Evolutionary conservation across 1,140 invertebrate species (phyloP).

Genomic region (Contarinia nasturtii): DNA sequence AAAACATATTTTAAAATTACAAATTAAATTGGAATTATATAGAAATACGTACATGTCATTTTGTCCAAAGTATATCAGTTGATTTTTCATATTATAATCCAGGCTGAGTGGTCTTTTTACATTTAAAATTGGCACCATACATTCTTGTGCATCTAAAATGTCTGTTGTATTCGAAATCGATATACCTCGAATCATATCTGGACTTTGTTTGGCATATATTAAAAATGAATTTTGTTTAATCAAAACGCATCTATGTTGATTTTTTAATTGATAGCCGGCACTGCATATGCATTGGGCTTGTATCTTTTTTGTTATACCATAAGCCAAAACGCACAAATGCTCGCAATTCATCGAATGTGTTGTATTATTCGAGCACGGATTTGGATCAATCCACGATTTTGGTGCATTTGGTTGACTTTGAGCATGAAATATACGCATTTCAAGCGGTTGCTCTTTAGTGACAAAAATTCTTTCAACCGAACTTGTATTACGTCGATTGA

Average conservation of each 20-base stretch:
- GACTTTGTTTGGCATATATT: conserved; percentile 37
- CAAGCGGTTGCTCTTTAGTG: too few relatives aligned
- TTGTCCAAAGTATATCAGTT: conserved; percentile 40
- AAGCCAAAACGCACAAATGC: conserved; percentile 45
- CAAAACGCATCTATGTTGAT: conserved; percentile 32
- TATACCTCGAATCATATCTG: conserved; percentile 42
- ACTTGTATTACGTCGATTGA: too few relatives aligned
- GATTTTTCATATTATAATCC: conserved; percentile 43
- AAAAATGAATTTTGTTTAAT: conserved; percentile 33
- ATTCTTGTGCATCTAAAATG: conserved; percentile 21
- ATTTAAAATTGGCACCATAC: conserved; percentile 45
- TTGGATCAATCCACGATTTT: too few relatives aligned
- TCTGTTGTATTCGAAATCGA: conserved; percentile 19
- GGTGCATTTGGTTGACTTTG: conserved; percentile 14
- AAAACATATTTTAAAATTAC: too few relatives aligned
- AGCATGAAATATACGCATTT: not conserved
- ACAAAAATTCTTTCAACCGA: too few relatives aligned
- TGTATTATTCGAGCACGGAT: conserved; percentile 41
- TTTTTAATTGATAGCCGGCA: conserved; percentile 39
- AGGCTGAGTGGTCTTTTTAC: conserved; percentile 39
- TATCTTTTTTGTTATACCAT: conserved; percentile 31
- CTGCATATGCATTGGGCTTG: conserved; percentile 45
- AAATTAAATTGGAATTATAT: not conserved
- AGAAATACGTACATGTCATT: not conserved
- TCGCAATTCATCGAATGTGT: conserved; percentile 58